These are phyloP conservation scores for Parazoanthus atlanticus DNA, from an alignment of 92 coral and sea anemone genomes.

Conservation along the genomic window DNA sequence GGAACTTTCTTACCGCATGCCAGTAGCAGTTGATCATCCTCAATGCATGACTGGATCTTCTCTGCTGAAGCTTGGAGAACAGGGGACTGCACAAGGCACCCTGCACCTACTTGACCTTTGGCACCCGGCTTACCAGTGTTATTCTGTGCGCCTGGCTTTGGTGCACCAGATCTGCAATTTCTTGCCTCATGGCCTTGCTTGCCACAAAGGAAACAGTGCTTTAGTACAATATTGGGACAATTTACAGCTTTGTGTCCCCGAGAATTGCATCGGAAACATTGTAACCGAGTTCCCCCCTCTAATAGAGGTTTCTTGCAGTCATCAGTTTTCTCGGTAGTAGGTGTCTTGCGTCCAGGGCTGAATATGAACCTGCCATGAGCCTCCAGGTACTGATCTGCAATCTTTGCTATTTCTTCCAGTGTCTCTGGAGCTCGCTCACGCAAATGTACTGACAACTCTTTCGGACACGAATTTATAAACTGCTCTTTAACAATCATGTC, in stretches of 20 bases:
- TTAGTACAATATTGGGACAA: background rate
- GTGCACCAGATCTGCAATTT: background rate
- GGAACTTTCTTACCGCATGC: constrained; percentile 25
- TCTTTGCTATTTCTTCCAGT: constrained; percentile 47
- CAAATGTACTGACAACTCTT: constrained; percentile 48
- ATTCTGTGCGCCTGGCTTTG: background rate
- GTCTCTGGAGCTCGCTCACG: constrained; percentile 52
- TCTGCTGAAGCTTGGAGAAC: constrained; percentile 1
- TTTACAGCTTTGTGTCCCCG: constrained; percentile 34
- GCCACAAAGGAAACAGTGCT: background rate
- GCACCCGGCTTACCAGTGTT: background rate
- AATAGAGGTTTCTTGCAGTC: background rate
- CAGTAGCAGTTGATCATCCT: constrained; percentile 13
- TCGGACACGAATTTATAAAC: constrained; percentile 57
- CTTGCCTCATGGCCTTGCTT: constrained; percentile 19
- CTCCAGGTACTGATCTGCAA: constrained; percentile 64
- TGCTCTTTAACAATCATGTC: constrained; percentile 62
- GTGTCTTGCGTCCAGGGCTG: background rate
- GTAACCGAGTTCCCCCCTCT: background rate
- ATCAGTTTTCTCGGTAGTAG: background rate
- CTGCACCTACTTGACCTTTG: background rate
- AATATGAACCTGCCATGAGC: constrained; percentile 56
- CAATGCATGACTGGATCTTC: background rate
- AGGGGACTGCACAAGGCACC: constrained; percentile 23
- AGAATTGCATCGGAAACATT: constrained; percentile 9